Base-by-base conservation (phyloP, 2,113 vertebrate species). In the Strigops habroptila region DNA sequence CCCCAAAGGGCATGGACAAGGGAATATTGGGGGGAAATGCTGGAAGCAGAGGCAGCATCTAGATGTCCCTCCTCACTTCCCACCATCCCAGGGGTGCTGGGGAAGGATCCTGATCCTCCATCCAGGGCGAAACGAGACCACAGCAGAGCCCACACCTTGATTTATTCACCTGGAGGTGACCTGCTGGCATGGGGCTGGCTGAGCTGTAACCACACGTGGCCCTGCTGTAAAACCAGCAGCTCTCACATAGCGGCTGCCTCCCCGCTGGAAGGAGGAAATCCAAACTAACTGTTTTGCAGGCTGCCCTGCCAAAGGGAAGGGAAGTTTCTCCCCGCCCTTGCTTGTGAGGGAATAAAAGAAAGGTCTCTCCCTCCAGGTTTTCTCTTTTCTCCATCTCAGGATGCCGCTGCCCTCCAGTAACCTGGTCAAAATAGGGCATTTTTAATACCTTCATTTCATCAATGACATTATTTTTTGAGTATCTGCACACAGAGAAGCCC, bases 21-120 rank as follows among this genome's bases (percentile, higher is more conserved):
- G 27, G 55, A 55, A 49, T 52, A 59, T 14, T 0, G 0, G 33
- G 23, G 18, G 0, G 6, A 53, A 51, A 7, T 4, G 12, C 4
- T 14, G 21, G 9, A 39, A 37, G 35, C 3, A 10, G 23, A 35
- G 17, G 37, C 4, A 25, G n/a, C 52, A 51, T 4, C 62, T 71
- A 30, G 11, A 37, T 4, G 4, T 3, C 18, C 10, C 27, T 35
- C 46, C 79, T 46, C 2, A 0, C 23, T 62, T 14, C 33, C 6
- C 43, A 21, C 8, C 10, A 1, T 6, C 12, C 14, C 1, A 5
- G 18, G 3, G 49, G 24, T 43, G 39, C 33, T 2, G 1, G 30
- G 53, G 55, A 76, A 86, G 31, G 52, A 35, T 35, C 57, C 57
- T 14, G 9, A n/a, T 21, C 22, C 75, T 41, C 19, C 6, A 3